phyloP scores from a whole-genome alignment of 2,888 invertebrate species.

The Thereva unica region DNA sequence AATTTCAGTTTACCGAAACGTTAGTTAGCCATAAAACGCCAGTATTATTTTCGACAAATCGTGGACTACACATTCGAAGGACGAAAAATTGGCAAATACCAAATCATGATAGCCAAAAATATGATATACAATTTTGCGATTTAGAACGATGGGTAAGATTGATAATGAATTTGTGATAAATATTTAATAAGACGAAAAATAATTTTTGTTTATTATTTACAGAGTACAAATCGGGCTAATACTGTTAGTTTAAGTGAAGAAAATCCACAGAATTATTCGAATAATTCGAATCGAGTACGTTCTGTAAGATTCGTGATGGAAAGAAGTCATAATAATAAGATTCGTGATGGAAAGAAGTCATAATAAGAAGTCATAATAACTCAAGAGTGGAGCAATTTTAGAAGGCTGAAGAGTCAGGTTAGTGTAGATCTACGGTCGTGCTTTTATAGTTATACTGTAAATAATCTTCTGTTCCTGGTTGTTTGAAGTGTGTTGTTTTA shows the following conservation, averaged over 20 bases:
- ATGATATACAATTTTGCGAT: slow-evolving; percentile 40
- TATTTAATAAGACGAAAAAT: neutral
- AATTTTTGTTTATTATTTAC: slow-evolving; percentile 4
- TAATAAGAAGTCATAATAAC: no score
- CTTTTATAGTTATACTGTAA: no score
- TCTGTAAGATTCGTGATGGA: slow-evolving; percentile 38
- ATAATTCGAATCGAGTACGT: slow-evolving; percentile 19
- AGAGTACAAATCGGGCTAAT: slow-evolving; percentile 38
- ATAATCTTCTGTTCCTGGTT: no score
- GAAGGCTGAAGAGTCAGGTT: no score
- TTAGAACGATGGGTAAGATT: slow-evolving; percentile 39
- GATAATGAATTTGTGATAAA: neutral
- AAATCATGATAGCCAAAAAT: slow-evolving; percentile 14
- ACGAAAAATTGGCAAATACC: slow-evolving; percentile 18
- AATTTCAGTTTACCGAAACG: slow-evolving; percentile 22
- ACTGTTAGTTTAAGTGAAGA: slow-evolving; percentile 34
- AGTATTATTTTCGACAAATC: slow-evolving; percentile 39
- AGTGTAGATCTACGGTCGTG: no score
- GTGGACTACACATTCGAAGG: slow-evolving; percentile 36
- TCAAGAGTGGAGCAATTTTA: no score
- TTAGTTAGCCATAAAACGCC: slow-evolving; percentile 37
- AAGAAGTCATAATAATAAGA: slow-evolving; percentile 7
- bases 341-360: neutral
- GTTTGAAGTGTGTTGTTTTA: no score
- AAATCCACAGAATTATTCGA: slow-evolving; percentile 10